Evolutionary conservation across 2,797 vertebrate species (phyloP).

Genomic region (Microhierax caerulescens): DNA sequence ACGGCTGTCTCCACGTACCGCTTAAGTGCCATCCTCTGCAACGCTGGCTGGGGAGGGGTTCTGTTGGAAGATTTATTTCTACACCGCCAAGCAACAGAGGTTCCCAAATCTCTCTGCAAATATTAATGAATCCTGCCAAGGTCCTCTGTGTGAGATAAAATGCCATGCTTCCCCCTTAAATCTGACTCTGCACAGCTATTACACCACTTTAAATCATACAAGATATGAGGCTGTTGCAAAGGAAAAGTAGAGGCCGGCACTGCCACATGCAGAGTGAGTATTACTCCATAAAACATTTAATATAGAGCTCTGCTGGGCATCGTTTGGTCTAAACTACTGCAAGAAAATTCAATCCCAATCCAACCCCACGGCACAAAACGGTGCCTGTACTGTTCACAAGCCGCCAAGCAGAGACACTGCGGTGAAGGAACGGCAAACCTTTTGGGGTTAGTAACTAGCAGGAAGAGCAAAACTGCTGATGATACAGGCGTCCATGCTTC

Average conservation of each 20-base stretch:
- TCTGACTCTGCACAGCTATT: background rate
- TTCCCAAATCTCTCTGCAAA: constrained; percentile 17
- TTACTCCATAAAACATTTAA: constrained; percentile 53
- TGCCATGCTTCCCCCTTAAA: background rate
- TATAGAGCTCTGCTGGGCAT: constrained; percentile 53
- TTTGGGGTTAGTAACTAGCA: background rate
- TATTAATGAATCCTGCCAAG: background rate
- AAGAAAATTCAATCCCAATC: constrained; percentile 12
- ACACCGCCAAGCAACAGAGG: background rate
- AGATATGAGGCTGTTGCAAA: background rate
- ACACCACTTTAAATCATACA: background rate
- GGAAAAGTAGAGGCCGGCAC: background rate
- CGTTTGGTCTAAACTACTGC: constrained; percentile 40
- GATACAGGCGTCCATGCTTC: background rate
- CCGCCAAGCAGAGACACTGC: background rate
- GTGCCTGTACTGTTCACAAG: background rate
- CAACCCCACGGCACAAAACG: background rate
- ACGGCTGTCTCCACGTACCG: background rate
- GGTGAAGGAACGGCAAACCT: background rate
- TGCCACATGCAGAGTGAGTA: background rate
- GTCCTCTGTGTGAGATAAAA: constrained; percentile 1
- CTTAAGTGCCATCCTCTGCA: background rate
- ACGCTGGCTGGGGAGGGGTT: background rate
- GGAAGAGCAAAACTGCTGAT: background rate
- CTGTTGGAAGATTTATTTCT: background rate